These are phyloP conservation scores for Scelioninae gen. 1 DNA, from an alignment of 2,888 invertebrate genomes.

Conservation along the genomic window DNA sequence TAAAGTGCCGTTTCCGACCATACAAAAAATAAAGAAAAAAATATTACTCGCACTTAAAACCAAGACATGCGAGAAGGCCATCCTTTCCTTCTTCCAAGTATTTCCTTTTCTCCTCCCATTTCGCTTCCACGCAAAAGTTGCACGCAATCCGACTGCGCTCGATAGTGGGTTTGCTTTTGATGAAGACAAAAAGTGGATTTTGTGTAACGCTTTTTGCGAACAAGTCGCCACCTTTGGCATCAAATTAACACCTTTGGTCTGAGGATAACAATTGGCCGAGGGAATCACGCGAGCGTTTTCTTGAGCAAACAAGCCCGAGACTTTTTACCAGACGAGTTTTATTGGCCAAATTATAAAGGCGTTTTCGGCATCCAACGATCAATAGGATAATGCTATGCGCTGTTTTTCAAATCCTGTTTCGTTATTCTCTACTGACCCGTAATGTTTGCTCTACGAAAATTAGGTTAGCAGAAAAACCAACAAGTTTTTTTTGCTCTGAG, in stretches of 20 bases:
- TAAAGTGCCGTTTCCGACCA: slow-evolving; percentile 38
- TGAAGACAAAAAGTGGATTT: slow-evolving; percentile 51
- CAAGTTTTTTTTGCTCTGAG: slow-evolving; percentile 16
- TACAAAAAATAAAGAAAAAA: no score
- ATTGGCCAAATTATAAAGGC: slow-evolving; percentile 38
- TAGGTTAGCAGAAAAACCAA: slow-evolving; percentile 31
- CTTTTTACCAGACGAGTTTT: not conserved
- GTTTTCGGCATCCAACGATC: slow-evolving; percentile 32
- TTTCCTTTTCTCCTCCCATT: slow-evolving; percentile 42
- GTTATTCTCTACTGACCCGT: slow-evolving; percentile 18
- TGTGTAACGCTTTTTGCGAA: slow-evolving; percentile 36
- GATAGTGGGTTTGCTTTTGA: slow-evolving; percentile 11
- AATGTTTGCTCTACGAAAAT: slow-evolving; percentile 44
- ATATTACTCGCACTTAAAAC: slow-evolving; percentile 30
- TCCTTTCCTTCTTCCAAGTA: slow-evolving; percentile 55
- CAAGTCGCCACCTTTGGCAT: no score
- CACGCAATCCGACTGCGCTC: slow-evolving; percentile 30
- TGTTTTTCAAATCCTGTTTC: slow-evolving; percentile 38
- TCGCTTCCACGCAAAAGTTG: slow-evolving; percentile 38
- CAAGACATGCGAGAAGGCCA: slow-evolving; percentile 59
- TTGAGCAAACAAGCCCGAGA: slow-evolving; percentile 50
- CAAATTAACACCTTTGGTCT: slow-evolving; percentile 62
- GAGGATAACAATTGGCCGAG: slow-evolving; percentile 14
- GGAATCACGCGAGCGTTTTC: slow-evolving; percentile 52
- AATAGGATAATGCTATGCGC: slow-evolving; percentile 34